These are phyloP conservation scores for Deroplatys truncata DNA, from an alignment of 2,888 invertebrate species.

Conservation along the genomic window DNA sequence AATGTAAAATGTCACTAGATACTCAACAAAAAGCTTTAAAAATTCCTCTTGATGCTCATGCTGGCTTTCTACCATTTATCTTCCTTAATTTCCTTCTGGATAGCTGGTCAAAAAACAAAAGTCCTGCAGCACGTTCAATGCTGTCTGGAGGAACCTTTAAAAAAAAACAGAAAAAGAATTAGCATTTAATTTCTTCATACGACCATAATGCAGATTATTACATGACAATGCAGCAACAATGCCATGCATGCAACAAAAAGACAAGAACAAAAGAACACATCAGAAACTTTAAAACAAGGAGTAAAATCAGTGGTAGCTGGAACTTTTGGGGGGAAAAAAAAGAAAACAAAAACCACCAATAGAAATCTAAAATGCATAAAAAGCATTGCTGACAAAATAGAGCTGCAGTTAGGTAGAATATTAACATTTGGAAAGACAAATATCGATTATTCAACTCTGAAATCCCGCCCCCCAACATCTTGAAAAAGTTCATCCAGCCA, in stretches of 20 bases:
- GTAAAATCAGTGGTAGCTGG: too few species aligned
- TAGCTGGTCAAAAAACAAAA: constrained; percentile 85
- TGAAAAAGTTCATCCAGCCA: too few species aligned
- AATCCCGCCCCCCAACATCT: too few species aligned
- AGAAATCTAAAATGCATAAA: too few species aligned
- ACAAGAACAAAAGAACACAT: neutral
- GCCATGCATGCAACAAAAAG: neutral
- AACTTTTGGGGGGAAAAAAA: too few species aligned
- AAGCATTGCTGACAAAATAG: too few species aligned
- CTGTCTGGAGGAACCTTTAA: constrained; percentile 83
- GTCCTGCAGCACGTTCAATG: constrained; percentile 86
- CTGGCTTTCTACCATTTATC: constrained; percentile 70
- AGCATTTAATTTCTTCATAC: constrained; percentile 30
- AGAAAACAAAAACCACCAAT: too few species aligned
- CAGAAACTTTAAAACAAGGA: neutral
- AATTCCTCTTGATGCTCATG: neutral
- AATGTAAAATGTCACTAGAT: neutral
- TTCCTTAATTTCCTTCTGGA: constrained; percentile 65
- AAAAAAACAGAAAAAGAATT: constrained; percentile 33
- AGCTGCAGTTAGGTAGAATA: too few species aligned
- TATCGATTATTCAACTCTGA: too few species aligned
- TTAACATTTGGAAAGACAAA: too few species aligned
- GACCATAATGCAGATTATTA: neutral
- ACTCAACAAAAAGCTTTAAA: neutral
- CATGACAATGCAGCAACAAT: too few species aligned